phyloP scores from a whole-genome alignment of 53 echinoderm and acorn worm species.

The Arbacia lixula region DNA sequence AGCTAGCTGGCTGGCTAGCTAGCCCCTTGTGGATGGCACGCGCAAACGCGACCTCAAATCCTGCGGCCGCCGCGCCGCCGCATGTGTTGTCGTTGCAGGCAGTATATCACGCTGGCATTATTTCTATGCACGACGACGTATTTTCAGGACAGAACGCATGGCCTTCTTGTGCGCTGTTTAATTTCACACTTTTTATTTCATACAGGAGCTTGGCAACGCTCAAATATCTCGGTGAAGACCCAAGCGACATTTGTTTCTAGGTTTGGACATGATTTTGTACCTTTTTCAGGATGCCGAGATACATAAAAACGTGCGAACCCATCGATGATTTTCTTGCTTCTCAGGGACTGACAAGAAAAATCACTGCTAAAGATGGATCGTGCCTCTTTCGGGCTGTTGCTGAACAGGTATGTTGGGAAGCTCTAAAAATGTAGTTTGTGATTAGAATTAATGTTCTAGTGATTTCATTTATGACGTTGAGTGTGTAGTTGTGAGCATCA shows the following conservation, averaged over 20 bases:
- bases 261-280: too few species aligned
- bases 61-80: neutral
- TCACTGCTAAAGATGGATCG: slow-evolving; percentile 98
- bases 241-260: too few species aligned
- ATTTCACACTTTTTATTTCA: slow-evolving; percentile 12
- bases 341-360: slow-evolving; percentile 87
- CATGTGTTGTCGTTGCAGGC: too few species aligned
- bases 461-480: neutral
- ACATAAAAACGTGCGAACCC: slow-evolving; percentile 64
- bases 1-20: too few species aligned
- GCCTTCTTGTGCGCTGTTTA: slow-evolving; percentile 3
- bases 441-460: too few species aligned
- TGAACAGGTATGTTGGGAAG: slow-evolving; percentile 80
- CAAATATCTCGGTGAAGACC: neutral
- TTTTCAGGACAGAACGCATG: slow-evolving; percentile 12
- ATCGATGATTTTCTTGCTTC: slow-evolving; percentile 96
- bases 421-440: too few species aligned
- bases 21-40: too few species aligned
- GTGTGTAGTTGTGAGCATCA: too few species aligned
- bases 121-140: neutral
- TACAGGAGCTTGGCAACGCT: too few species aligned
- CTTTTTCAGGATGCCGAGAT: slow-evolving; percentile 34
- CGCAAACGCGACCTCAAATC: too few species aligned
- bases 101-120: too few species aligned
- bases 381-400: slow-evolving; percentile 97